Evolutionary conservation across 2,888 invertebrate genomes (phyloP), one percentile per base, ranked within the genome.

Genomic region (Asteroscopus sphinx): DNA sequence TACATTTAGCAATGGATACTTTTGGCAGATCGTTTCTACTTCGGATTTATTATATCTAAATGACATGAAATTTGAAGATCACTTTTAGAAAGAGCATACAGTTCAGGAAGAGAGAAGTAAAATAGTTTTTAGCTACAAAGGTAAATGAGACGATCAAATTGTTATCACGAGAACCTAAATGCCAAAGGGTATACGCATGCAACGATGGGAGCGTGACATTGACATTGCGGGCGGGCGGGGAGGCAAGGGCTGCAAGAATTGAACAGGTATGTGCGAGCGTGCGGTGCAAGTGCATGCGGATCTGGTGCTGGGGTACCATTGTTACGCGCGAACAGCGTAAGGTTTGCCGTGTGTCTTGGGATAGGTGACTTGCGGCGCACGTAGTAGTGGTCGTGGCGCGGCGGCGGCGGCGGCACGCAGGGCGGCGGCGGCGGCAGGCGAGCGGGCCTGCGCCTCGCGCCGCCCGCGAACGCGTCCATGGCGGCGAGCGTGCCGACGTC

Each of bases 401-500:
- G 92, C 79, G 93, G 93, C 72, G 92, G 93, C 79, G 92, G 93
- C 68, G 92, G 92, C 84, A 92, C 90, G 87, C 89, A 89, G 81
- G 91, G 91, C 87, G 92, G 93, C 83, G 93, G 93, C 77, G 93
- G 93, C 79, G 93, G 93, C 80, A 93, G 87, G 79, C 92, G 91
- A 73, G 91, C 83, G 81, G 91, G 89, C 86, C 92, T 85, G 60
- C 93, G 92, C 89, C 94, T 83, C 80, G 92, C 92, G 89, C 93
- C 94, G 91, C 92, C 93, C 86, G 91, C 93, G 89, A 91, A 94
- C 86, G 91, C 93, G 90, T 92, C 93, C 93, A 92, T 94, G 77
- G 92, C 93, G 86, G 92, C 93, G 88, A 93, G 93, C 91, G 93
- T 93, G 88, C 92, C 94, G 83, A 93, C 94, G 91, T 93, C 93